phyloP scores from a whole-genome alignment of 2,797 vertebrate species.

The Notolabrus celidotus region DNA sequence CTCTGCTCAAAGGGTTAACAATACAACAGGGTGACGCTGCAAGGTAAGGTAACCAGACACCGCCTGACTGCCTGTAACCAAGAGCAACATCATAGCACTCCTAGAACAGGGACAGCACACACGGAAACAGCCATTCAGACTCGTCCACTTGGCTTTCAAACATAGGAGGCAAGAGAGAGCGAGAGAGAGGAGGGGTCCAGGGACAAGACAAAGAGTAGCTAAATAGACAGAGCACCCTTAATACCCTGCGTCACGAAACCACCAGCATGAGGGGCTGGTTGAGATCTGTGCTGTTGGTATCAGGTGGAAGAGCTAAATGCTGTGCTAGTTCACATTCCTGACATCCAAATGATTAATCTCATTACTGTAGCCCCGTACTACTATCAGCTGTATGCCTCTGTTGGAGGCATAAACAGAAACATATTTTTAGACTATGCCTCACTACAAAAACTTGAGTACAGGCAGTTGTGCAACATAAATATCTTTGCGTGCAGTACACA shows the following conservation, averaged over 20 bases:
- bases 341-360: constrained; percentile 36
- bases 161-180: constrained; percentile 54
- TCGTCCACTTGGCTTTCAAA: constrained; percentile 60
- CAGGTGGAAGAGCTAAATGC: constrained; percentile 40
- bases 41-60: constrained; percentile 86
- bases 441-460: not conserved
- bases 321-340: constrained; percentile 49
- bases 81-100: constrained; percentile 73
- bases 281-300: constrained; percentile 18
- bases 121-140: constrained; percentile 69
- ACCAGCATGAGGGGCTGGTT: constrained; percentile 44
- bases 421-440: constrained; percentile 2
- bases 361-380: constrained; percentile 24
- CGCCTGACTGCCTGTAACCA: constrained; percentile 78
- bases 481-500: not conserved
- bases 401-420: constrained; percentile 5
- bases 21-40: constrained; percentile 71
- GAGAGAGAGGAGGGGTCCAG: constrained; percentile 51
- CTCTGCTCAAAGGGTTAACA: constrained; percentile 76
- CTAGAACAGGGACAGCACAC: constrained; percentile 49
- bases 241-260: constrained; percentile 42
- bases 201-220: constrained; percentile 61
- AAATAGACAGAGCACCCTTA: constrained; percentile 52
- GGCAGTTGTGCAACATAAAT: too few relatives aligned
- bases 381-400: constrained; percentile 9